Base-by-base conservation (phyloP, 2,113 vertebrate species). In the Chiloscyllium plagiosum region DNA sequence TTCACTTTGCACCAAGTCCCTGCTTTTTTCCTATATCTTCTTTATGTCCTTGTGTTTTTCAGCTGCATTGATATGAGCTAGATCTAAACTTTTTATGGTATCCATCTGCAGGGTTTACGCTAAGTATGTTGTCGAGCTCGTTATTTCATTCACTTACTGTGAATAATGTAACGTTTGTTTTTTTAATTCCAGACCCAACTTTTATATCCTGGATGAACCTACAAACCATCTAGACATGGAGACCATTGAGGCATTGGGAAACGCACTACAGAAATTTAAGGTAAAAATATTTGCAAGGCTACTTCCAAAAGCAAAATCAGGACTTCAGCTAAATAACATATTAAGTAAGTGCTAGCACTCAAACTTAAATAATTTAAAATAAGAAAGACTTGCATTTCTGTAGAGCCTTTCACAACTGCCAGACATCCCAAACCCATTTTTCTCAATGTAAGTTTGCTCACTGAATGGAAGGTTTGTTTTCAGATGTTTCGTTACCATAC, bases 201-300 rank as follows among this genome's bases (percentile, higher is more conserved):
- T 99, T 97, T 99, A 99, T 96, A 98, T 99, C 96, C 98, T 99
- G 96, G 99, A 99, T 95, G 99, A 99, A 96, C 99, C 99, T 0
- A 99, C 99, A 4, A 99, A 99, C 97, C 99, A 99, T 96, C 97
- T 99, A 97, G 99, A 99, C 97, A 99, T 99, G 99, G 99, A 99
- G 97, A 99, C 99, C 0, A 99, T 99, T 0, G 99, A 99, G 97
- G 98, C 99, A 0, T 97, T 99, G 92, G 99, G 98, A 6, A 98
- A 98, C 37, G 98, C 99, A 0, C 98, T 99, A 96, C 99, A 98
- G 97, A 98, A 97, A 85, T 99, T 99, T 96, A 98, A 97, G 97
- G 99, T 99, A 97, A 47, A 61, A 6, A n/a, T 93, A 20, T 66
- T 50, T 78, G 95, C 22, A 52, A 19, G 69, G 72, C 0, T 29